phyloP scores from a whole-genome alignment of 2,888 invertebrate genomes.

The Ormyrus nitidulus region DNA sequence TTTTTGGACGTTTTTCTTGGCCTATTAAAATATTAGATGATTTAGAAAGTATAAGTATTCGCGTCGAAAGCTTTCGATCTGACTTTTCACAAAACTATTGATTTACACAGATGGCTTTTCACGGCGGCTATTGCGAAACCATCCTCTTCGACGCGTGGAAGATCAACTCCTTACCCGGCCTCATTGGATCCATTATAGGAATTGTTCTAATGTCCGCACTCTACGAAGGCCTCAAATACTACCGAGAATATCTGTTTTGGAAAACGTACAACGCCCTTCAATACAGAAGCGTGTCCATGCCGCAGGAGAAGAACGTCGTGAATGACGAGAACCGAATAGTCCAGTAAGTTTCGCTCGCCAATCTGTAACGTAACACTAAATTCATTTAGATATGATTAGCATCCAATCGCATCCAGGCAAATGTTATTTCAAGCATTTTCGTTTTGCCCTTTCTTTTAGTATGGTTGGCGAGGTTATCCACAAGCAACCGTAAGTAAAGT shows the following conservation, averaged over 20 bases:
- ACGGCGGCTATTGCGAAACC: constrained; percentile 86
- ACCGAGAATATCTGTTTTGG: constrained; percentile 85
- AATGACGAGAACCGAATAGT: constrained; percentile 85
- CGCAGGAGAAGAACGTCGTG: constrained; percentile 81
- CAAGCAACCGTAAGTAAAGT: constrained; percentile 83
- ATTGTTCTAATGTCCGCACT: constrained; percentile 94
- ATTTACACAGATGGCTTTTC: constrained; percentile 81
- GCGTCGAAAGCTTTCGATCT: no score
- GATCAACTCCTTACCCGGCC: constrained; percentile 83
- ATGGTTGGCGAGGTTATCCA: constrained; percentile 84
- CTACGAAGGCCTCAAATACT: constrained; percentile 97
- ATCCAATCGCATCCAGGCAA: constrained; percentile 1
- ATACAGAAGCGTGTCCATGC: constrained; percentile 89
- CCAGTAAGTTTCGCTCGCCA: constrained; percentile 80
- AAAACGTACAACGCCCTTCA: constrained; percentile 90
- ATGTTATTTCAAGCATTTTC: constrained; percentile 29
- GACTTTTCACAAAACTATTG: no score
- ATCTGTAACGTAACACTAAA: background rate
- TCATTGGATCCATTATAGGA: constrained; percentile 92
- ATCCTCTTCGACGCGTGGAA: constrained; percentile 91
- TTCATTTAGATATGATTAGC: background rate
- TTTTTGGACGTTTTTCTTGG: no score
- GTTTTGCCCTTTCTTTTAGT: constrained; percentile 73
- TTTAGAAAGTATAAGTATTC: no score
- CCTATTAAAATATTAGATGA: no score